phyloP scores from a whole-genome alignment of 2,797 vertebrate genomes.

The Microchirus variegatus region DNA sequence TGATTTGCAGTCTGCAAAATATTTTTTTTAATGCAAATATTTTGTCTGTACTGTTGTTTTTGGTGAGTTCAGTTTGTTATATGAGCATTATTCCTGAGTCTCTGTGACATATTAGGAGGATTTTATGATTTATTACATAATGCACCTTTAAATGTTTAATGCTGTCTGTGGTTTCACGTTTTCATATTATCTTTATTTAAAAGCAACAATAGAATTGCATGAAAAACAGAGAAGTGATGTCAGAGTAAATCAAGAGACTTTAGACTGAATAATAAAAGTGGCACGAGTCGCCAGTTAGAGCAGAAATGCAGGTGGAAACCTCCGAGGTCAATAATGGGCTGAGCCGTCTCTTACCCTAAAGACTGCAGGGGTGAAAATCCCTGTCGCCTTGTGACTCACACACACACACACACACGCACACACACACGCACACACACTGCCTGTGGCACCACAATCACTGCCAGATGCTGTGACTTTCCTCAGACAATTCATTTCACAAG shows the following conservation, averaged over 20 bases:
- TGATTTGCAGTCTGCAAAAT: too few species aligned
- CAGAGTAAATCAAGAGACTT: conserved; percentile 35
- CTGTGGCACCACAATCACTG: conserved; percentile 70
- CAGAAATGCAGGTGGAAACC: conserved; percentile 28
- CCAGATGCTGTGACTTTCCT: conserved; percentile 76
- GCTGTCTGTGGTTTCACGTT: conserved; percentile 5
- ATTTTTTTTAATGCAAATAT: too few species aligned
- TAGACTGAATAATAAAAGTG: conserved; percentile 29
- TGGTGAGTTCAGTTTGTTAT: too few species aligned
- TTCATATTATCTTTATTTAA: too few species aligned
- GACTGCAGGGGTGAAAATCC: conserved; percentile 53
- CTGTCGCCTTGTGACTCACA: conserved; percentile 47
- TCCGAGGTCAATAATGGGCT: conserved; percentile 45
- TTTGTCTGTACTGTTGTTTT: too few species aligned
- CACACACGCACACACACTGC: conserved; percentile 53
- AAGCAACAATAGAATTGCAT: background rate
- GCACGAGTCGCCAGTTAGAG: conserved; percentile 34
- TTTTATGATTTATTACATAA: too few species aligned
- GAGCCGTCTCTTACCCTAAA: conserved; percentile 58
- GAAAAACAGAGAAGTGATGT: conserved; percentile 22
- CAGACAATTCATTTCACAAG: conserved; percentile 77
- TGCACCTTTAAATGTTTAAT: too few species aligned
- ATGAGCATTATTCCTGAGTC: too few species aligned
- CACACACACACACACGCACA: conserved; percentile 5
- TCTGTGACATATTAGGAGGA: too few species aligned